Percentiles rank a stretch among this genome's conserved stretches.
Conservation (phyloP, 64 coral and sea anemone genomes). For the Hydrozoanthus tunicans region DNA sequence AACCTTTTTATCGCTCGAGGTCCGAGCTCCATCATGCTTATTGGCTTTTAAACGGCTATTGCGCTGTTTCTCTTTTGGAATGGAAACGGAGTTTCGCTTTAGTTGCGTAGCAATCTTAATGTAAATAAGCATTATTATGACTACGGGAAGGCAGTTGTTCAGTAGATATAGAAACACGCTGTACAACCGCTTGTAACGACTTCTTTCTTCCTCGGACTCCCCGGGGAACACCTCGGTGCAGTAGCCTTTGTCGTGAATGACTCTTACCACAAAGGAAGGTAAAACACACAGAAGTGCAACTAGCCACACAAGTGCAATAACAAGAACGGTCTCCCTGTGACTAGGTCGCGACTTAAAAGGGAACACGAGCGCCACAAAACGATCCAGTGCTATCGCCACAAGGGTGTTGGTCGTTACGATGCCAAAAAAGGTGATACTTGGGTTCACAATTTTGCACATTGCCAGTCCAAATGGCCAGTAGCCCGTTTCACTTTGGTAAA, state of each 20-base stretch:
- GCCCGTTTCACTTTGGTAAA: constrained; percentile 29
- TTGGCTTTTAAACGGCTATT: background rate
- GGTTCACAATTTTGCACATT: constrained; percentile 89
- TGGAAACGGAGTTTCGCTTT: constrained; percentile 54
- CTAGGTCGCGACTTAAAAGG: constrained; percentile 77
- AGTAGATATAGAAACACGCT: constrained; percentile 70
- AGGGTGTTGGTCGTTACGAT: constrained; percentile 92
- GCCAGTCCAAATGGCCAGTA: constrained; percentile 72
- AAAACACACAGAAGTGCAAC: constrained; percentile 66
- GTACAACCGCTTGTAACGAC: constrained; percentile 50
- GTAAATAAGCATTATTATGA: constrained; percentile 67
- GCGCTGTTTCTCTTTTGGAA: constrained; percentile 21
- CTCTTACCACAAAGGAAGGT: constrained; percentile 65
- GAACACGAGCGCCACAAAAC: constrained; percentile 80
- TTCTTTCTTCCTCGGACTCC: constrained; percentile 20
- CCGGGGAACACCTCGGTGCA: constrained; percentile 65
- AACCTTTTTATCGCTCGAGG: constrained; percentile 14
- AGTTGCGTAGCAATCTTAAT: constrained; percentile 72
- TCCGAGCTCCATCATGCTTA: background rate
- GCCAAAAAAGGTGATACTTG: constrained; percentile 75
- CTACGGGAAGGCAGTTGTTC: constrained; percentile 63
- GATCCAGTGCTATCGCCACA: constrained; percentile 84
- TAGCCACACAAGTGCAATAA: constrained; percentile 72
- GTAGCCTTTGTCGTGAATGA: background rate
- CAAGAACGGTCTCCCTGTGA: constrained; percentile 60